Evolutionary conservation across 1,140 invertebrate species (phyloP), one percentile per base, ranked within the genome.

Genomic region (Drosophila teissieri): DNA sequence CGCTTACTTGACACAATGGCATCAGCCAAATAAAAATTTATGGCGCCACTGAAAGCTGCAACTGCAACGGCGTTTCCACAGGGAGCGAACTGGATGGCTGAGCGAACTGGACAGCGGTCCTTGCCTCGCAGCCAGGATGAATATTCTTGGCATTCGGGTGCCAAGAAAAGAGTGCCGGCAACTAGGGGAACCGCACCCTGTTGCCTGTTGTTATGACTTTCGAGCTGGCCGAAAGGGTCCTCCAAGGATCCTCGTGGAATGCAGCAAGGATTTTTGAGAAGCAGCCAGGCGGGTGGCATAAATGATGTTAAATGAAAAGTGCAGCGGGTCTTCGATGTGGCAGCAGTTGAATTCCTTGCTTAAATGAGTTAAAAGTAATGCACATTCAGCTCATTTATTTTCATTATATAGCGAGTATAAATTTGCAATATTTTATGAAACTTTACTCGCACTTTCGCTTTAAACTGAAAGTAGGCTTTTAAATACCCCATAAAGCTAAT

Each of bases 1-100:
- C 65, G 14, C 53, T 54, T 58, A 46, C 83, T 83, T 88, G 84
- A 82, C 83, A 86, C 83, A 86, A 88, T 83, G 67, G 83, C 83
- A 88, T 62, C 69, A 78, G 57, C 79, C 79, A 88, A 88, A 88
- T 88, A 88, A 88, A 89, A 88, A 88, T 88, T 88, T 88, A 88
- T 88, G 48, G 84, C 80, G 78, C 75, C 78, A 48, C 58, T 88
- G 77, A 89, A 88, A 88, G 80, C 80, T 89, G 84, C 76, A 88
- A 63, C 80, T 89, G 84, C 76, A 88, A 63, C 68, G 72, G 54
- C 56, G 72, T 54, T 60, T 77, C 76, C 61, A 57, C 42, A 39
- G 60, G 60, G 31, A 34, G n/a, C 14, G n/a, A 22, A 14, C 11
- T 12, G 14, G 3, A n/a, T n/a, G 51, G 63, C 73, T 61, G 48